Evolutionary conservation across 2,113 vertebrate genomes (phyloP).

Genomic region (Promerops cafer): DNA sequence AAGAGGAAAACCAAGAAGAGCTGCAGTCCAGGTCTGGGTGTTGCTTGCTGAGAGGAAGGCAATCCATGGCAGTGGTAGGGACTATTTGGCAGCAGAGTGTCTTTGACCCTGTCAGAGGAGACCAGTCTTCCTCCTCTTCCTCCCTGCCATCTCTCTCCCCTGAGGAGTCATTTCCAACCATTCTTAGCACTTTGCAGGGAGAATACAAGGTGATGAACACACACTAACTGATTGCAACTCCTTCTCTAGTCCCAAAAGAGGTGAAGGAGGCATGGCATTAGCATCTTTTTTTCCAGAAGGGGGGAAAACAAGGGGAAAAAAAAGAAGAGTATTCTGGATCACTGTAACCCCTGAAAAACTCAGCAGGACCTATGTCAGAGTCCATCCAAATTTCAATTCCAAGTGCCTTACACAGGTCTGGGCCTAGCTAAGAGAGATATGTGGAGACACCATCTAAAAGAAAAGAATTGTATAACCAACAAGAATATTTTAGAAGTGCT

Average conservation of each 20-base stretch:
- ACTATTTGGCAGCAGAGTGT: background rate
- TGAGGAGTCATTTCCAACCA: background rate
- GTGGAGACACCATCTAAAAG: background rate
- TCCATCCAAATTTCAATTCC: background rate
- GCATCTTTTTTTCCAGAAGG: background rate
- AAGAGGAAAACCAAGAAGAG: background rate
- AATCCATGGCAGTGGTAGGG: background rate
- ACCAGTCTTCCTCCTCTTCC: background rate
- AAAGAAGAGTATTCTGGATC: background rate
- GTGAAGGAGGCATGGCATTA: background rate
- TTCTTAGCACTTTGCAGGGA: background rate
- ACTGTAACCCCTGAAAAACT: background rate
- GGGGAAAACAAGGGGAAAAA: fast-evolving
- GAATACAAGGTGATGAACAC: background rate
- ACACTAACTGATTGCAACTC: background rate
- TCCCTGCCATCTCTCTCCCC: background rate
- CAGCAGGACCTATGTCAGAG: background rate
- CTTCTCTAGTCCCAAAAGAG: background rate
- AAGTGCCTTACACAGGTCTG: background rate
- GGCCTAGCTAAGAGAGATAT: background rate
- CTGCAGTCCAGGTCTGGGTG: background rate
- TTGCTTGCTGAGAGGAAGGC: background rate
- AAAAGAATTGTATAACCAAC: background rate
- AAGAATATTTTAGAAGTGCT: background rate
- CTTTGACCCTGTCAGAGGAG: background rate